Evolutionary conservation across 1,140 invertebrate genomes (phyloP).

Genomic region (Oppia nitens): DNA sequence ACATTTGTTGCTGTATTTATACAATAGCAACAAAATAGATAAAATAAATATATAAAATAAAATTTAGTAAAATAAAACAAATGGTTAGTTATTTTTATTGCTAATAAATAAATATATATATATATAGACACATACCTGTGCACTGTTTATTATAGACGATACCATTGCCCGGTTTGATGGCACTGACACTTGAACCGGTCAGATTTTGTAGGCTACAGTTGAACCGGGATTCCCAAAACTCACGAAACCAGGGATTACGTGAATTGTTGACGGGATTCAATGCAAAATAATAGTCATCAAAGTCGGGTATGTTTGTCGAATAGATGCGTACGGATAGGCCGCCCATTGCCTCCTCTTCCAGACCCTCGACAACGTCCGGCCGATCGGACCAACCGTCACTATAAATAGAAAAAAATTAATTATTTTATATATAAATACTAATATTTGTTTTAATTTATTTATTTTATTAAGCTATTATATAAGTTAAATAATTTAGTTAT

Average conservation of each 20-base stretch:
- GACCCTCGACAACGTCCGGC: slow-evolving; percentile 48
- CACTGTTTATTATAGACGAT: slow-evolving; percentile 3
- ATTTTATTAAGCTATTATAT: too few species aligned
- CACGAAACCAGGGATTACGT: slow-evolving; percentile 55
- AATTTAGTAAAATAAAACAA: too few species aligned
- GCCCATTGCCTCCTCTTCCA: slow-evolving; percentile 49
- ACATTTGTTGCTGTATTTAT: too few species aligned
- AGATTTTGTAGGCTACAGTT: slow-evolving; percentile 31
- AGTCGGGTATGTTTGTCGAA: slow-evolving; percentile 45
- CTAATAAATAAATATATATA: too few species aligned
- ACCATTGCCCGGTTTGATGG: not conserved
- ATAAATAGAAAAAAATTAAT: slow-evolving; percentile 20
- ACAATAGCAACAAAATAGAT: too few species aligned
- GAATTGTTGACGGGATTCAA: slow-evolving; percentile 43
- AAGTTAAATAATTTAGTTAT: too few species aligned
- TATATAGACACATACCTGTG: not conserved
- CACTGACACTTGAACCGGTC: slow-evolving; percentile 5
- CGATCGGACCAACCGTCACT: slow-evolving; percentile 60
- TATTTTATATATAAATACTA: not conserved
- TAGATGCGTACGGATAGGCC: slow-evolving; percentile 54
- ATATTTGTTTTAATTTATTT: too few species aligned
- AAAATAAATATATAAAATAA: too few species aligned
- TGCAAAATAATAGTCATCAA: slow-evolving; percentile 49
- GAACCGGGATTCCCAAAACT: slow-evolving; percentile 55
- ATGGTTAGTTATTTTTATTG: too few species aligned